Conservation (phyloP, 2,888 invertebrate species). For the Oscheius onirici region DNA sequence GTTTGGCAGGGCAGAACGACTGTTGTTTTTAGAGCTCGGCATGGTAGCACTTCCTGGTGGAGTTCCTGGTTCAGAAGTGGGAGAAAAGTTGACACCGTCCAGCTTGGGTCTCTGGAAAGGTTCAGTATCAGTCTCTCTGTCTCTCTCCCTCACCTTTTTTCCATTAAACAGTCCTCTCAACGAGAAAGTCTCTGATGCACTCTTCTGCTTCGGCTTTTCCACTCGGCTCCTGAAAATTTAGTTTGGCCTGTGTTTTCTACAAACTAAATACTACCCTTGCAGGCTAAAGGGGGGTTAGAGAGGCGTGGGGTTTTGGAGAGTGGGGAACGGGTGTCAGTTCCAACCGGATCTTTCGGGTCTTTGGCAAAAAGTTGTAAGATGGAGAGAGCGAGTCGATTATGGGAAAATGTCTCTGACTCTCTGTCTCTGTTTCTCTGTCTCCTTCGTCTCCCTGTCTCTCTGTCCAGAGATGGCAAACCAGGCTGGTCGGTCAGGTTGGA, state of each 20-base stretch:
- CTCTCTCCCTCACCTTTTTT: slow-evolving; percentile 9
- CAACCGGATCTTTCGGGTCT: neutral
- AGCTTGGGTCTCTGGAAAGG: no score
- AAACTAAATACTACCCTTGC: neutral
- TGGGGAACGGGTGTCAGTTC: neutral
- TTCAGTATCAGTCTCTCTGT: neutral
- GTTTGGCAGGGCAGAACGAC: neutral
- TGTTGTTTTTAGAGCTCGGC: neutral
- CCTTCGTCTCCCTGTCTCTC: no score
- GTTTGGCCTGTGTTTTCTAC: neutral
- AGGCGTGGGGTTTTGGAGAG: neutral
- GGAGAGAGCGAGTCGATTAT: neutral
- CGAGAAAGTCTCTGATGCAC: slow-evolving; percentile 48
- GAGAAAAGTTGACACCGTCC: no score
- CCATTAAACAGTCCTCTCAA: slow-evolving; percentile 39
- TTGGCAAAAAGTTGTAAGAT: neutral
- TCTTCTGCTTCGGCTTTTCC: slow-evolving; percentile 38
- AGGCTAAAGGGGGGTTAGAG: neutral
- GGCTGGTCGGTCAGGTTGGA: no score
- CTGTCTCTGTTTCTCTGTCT: no score
- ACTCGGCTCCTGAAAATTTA: slow-evolving; percentile 5
- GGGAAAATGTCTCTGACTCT: neutral
- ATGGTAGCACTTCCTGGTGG: neutral
- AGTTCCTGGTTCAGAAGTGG: no score
- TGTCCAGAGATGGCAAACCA: no score